Evolutionary conservation across 2,888 invertebrate genomes (phyloP).

Genomic region (Patella depressa): DNA sequence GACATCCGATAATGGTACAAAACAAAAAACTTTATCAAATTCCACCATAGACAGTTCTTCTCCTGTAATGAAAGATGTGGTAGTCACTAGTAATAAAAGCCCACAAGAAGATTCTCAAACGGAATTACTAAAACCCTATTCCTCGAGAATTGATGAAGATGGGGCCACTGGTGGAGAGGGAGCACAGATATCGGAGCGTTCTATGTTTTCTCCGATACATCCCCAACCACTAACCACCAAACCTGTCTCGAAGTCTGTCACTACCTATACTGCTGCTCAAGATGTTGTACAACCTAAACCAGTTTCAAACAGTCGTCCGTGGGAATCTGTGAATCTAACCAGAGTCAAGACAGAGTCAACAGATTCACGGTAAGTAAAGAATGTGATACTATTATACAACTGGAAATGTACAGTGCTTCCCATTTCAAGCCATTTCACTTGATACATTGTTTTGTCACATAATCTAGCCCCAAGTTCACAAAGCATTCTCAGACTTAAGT

Average conservation of each 20-base stretch:
- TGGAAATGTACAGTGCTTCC: no score
- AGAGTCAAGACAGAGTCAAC: constrained; percentile 26
- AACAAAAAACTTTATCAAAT: not conserved
- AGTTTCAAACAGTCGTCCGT: constrained; percentile 23
- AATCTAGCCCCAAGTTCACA: no score
- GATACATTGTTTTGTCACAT: no score
- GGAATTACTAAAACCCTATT: not conserved
- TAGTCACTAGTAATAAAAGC: not conserved
- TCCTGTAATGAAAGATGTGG: no score
- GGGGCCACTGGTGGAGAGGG: constrained; percentile 28
- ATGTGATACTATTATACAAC: no score
- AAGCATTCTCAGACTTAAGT: no score
- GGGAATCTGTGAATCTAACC: constrained; percentile 17
- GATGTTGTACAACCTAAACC: constrained; percentile 52
- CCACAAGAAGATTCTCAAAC: not conserved
- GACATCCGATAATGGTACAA: not conserved
- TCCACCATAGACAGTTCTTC: not conserved
- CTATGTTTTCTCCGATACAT: constrained; percentile 61
- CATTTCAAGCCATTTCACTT: no score
- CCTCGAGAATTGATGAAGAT: constrained; percentile 18
- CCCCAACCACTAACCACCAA: constrained; percentile 58
- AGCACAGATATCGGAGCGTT: constrained; percentile 47
- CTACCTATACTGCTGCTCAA: constrained; percentile 37
- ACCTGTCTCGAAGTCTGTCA: constrained; percentile 33
- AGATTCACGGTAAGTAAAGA: constrained; percentile 35